A percentile compares a stretch with the other conserved stretches of the same genome.
Conservation (phyloP, 2,888 invertebrate genomes). For the Vannuccia rotundouncinata region DNA sequence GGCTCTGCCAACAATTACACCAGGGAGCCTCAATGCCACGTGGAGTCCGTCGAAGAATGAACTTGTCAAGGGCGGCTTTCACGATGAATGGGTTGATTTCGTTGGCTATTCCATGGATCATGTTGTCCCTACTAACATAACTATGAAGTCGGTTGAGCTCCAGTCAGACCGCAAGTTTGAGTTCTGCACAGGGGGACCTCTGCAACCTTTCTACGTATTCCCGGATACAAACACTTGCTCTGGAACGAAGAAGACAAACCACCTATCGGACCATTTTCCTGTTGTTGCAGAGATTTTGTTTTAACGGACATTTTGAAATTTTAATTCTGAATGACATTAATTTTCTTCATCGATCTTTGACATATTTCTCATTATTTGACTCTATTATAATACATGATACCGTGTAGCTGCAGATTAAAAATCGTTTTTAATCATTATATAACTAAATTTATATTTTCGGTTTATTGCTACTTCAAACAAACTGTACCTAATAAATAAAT, state of each 20-base stretch:
- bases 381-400: too few species aligned
- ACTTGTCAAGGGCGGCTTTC: background rate
- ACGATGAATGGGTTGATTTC: background rate
- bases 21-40: background rate
- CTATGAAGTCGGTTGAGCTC: background rate
- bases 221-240: background rate
- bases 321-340: too few species aligned
- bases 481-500: too few species aligned
- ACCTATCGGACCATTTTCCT: constrained; percentile 24
- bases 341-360: too few species aligned
- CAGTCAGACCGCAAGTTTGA: background rate
- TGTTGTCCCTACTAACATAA: background rate
- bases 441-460: too few species aligned
- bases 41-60: background rate
- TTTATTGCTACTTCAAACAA: too few species aligned
- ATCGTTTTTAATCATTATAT: too few species aligned
- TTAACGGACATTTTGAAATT: too few species aligned
- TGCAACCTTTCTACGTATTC: constrained; percentile 13
- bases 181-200: background rate
- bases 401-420: too few species aligned
- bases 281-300: constrained; percentile 12
- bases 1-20: background rate
- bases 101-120: background rate
- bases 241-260: background rate
- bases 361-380: too few species aligned